Evolutionary conservation across 1,140 invertebrate species (phyloP), one percentile per base, ranked within the genome.

Genomic region (Tetramorium parvispinum): DNA sequence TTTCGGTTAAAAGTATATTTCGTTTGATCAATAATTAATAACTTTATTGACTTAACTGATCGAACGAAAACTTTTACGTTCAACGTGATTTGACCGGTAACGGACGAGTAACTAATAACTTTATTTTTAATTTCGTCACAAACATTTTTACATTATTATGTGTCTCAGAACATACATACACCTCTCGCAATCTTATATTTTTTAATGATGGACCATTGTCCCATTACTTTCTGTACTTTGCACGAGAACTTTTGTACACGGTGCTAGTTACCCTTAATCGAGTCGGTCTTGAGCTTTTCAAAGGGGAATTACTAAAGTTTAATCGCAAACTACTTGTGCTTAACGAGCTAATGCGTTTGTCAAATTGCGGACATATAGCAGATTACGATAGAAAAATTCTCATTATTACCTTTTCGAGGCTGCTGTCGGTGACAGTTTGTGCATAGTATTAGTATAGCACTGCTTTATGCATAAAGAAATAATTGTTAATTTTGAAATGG

Each of bases 291-390:
- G 37, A 43, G 78, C 65, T 70, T 81, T 81, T 73, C 53, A 83
- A 73, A 83, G 27, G 68, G 4, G 53, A 59, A 75, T 73, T 59
- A 57, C 53, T 66, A 59, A 82, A 71, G 65, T 82, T 70, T 59
- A 82, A 46, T 82, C 49, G 46, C 46, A 51, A 21, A 65, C 21
- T 70, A 13, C 24, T 73, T 59, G 27, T 51, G 10, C 40, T 37
- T 83, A 83, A 83, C 53, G 79, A 75, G 53, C 53, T 61, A 61
- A 83, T 73, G 79, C 53, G 53, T 59, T 83, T 83, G 53, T 75
- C 53, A 75, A 59, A 59, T 82, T 43, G 11, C 13, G 24, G 10
- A 71, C 40, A 46, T 68, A 53, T 49, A 16, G 7, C 32, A 59
- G 53, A 27, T 63, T 49, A 18, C 11, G 16, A 55, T 0, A 2